Conservation (phyloP, 2,113 vertebrate species). For the Albula goreensis region DNA sequence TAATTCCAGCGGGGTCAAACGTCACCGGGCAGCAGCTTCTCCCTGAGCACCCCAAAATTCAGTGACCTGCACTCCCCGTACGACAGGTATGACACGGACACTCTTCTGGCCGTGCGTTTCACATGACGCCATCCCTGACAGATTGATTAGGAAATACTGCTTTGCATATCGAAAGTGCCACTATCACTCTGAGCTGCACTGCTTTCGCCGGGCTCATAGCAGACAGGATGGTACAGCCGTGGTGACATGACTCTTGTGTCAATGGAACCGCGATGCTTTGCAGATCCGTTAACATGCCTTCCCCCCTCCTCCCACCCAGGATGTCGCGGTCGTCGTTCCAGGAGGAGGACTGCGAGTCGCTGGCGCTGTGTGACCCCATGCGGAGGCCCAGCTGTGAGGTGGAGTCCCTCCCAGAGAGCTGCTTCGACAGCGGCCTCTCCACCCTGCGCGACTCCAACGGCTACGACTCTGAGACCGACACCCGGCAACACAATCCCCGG, state of each 20-base stretch:
- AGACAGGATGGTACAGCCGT: background rate
- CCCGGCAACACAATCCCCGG: constrained; percentile 64
- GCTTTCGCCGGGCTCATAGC: too few relatives aligned
- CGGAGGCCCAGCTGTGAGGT: constrained; percentile 81
- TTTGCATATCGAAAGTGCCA: too few relatives aligned
- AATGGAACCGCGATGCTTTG: background rate
- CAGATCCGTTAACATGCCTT: background rate
- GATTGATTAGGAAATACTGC: too few relatives aligned
- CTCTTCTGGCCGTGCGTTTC: background rate
- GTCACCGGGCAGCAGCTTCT: constrained; percentile 73
- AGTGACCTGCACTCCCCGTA: constrained; percentile 70
- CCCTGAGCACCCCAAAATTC: constrained; percentile 76
- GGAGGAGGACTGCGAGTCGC: constrained; percentile 81
- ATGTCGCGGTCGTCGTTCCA: constrained; percentile 70
- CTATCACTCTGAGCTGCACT: too few relatives aligned
- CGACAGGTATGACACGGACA: constrained; percentile 74
- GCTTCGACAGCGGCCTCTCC: constrained; percentile 90
- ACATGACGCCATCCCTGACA: background rate
- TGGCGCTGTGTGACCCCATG: constrained; percentile 90
- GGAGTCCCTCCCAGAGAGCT: constrained; percentile 87
- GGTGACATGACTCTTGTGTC: background rate
- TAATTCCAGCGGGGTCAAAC: constrained; percentile 68
- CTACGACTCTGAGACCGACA: constrained; percentile 86
- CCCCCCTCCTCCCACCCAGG: constrained; percentile 52
- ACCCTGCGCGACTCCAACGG: constrained; percentile 86